phyloP scores from a whole-genome alignment of 37 sponge, comb jelly and placozoan species.

The Theonella swinhoei region DNA sequence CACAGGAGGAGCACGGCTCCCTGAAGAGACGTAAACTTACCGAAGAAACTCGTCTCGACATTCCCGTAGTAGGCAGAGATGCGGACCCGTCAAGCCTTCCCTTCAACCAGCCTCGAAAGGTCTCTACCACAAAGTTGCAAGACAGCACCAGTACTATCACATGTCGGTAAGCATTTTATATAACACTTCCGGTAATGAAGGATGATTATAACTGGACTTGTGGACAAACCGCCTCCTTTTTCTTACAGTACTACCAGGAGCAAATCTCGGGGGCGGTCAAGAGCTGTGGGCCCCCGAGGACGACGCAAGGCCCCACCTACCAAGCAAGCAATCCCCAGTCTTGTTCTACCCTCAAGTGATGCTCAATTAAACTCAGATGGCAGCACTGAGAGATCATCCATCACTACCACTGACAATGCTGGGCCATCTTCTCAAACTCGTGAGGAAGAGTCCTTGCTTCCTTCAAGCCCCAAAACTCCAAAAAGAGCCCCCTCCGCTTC shows the following conservation, averaged over 20 bases:
- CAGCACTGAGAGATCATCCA: neutral
- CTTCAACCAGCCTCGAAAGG: neutral
- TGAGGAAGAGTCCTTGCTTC: neutral
- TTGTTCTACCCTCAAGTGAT: neutral
- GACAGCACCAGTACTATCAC: too few species aligned
- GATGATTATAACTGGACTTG: too few species aligned
- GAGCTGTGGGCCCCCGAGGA: neutral
- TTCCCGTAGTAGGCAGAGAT: neutral
- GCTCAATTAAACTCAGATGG: neutral
- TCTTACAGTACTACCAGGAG: neutral
- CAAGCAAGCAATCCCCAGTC: neutral
- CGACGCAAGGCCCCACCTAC: neutral
- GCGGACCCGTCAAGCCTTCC: neutral
- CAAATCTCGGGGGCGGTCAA: neutral
- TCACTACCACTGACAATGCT: neutral
- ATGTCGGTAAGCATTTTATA: too few species aligned
- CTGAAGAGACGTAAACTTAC: conserved; percentile 8
- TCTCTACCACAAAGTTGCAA: neutral
- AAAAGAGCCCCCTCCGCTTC: neutral
- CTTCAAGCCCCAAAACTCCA: neutral
- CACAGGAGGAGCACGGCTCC: neutral
- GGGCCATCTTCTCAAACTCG: neutral
- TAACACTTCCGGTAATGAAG: too few species aligned
- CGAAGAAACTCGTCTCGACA: neutral
- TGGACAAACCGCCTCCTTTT: too few species aligned